Conservation (phyloP, 2,888 invertebrate species). For the Conistra vaccinii region DNA sequence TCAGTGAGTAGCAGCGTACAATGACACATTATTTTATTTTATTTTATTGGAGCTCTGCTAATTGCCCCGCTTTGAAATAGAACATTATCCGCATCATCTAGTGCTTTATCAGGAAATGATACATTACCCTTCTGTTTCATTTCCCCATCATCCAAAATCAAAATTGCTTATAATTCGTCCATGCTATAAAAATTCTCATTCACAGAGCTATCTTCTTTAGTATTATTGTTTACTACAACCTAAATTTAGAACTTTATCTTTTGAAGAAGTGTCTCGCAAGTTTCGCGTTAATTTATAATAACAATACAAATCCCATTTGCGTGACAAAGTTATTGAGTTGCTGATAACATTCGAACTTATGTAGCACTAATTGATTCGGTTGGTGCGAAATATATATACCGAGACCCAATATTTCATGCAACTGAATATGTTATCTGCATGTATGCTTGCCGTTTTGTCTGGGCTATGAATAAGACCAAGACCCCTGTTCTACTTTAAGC, state of each 20-base stretch:
- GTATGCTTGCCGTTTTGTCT: constrained; percentile 35
- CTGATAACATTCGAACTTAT: constrained; percentile 51
- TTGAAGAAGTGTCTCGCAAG: constrained; percentile 43
- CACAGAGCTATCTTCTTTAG: constrained; percentile 45
- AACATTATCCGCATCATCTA: background rate
- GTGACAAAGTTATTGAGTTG: constrained; percentile 56
- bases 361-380: constrained; percentile 59
- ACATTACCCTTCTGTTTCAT: background rate
- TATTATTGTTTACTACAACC: constrained; percentile 59
- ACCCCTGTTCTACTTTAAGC: constrained; percentile 28
- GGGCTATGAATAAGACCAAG: constrained; percentile 19
- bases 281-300: constrained; percentile 51
- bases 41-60: background rate
- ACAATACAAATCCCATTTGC: constrained; percentile 60
- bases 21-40: background rate
- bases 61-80: background rate
- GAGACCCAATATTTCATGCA: constrained; percentile 4
- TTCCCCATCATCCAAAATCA: constrained; percentile 4
- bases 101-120: background rate
- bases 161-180: background rate
- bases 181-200: constrained; percentile 40
- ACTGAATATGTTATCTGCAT: constrained; percentile 26
- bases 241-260: constrained; percentile 60
- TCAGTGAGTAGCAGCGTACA: background rate
- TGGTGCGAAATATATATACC: constrained; percentile 23